Base-by-base conservation (phyloP, 2,888 invertebrate species). In the Epicampocera succincta region DNA sequence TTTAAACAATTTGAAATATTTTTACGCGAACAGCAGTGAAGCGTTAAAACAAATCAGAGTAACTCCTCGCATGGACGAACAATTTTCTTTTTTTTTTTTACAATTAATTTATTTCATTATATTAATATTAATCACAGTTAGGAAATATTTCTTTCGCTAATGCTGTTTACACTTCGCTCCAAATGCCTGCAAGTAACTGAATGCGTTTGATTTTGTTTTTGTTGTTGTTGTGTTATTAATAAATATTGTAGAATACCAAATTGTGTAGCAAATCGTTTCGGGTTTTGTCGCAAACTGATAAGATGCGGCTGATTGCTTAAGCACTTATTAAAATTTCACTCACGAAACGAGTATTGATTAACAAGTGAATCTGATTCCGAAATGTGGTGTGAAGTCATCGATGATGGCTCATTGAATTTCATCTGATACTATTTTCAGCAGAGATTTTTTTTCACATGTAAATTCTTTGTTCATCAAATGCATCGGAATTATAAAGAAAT, bases 111-210 rank as follows among this genome's bases (percentile, higher is more conserved):
- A 15, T 25, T 8, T 25, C 9, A 25, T 15, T 25, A 44, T 12
- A 25, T 25, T 44, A 42, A n/a, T 25, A n/a, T 54, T 29, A 15
- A 29, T 17, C 33, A 11, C 2, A 1, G 3, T 11, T 33, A 33
- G 8, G 1, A 33, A 9, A 19, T 17, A 11, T 17, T 15, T 33
- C 33, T 54, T n/a, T n/a, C n/a, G n/a, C n/a, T 9, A 54, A 54
- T 11, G n/a, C 3, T 19, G 8, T 42, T 46, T 46, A 13, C 42
- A 19, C 33, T 63, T 33, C 48, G 8, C 19, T 48, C 13, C n/a
- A 33, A 33, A 15, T 48, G 33, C 19, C 48, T 13, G 19, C 13
- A 38, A 38, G 9, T n/a, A 33, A 65, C 48, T 65, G 63, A 65
- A 4, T 33, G 19, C 6, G n/a, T n/a, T n/a, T n/a, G n/a, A n/a